Percentiles rank a stretch among this genome's conserved stretches.
phyloP scores from a whole-genome alignment of 2,888 invertebrate species.

The Orchestes rusci region DNA sequence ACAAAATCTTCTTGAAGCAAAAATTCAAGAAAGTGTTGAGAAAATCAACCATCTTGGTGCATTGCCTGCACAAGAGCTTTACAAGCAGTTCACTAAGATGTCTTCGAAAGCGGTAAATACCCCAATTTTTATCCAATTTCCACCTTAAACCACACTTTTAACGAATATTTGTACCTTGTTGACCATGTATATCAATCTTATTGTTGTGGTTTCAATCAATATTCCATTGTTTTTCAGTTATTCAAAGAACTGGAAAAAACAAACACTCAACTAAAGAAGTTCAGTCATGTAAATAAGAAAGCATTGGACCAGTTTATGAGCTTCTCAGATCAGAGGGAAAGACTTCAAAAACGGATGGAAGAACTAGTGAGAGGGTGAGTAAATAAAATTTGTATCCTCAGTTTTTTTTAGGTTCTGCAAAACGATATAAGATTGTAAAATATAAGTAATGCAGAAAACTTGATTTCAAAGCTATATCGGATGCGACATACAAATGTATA shows the following conservation, averaged over 20 bases:
- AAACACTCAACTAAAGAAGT: conserved; percentile 94
- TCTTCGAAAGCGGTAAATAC: conserved; percentile 61
- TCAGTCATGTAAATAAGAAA: conserved; percentile 99
- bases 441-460: too few species aligned
- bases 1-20: conserved; percentile 85
- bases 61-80: conserved; percentile 86
- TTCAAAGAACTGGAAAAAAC: conserved; percentile 96
- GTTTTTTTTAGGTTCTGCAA: too few species aligned
- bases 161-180: neutral
- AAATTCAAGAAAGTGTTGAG: conserved; percentile 89
- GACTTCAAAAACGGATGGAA: conserved; percentile 89
- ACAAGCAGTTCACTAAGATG: conserved; percentile 69
- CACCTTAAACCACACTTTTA: too few species aligned
- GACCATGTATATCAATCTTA: neutral
- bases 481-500: too few species aligned
- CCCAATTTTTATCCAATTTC: too few species aligned
- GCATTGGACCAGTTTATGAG: conserved; percentile 98
- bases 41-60: conserved; percentile 96
- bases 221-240: too few species aligned
- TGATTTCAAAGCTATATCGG: too few species aligned
- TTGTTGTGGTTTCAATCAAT: too few species aligned
- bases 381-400: too few species aligned
- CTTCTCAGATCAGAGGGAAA: conserved; percentile 98
- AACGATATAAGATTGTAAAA: too few species aligned
- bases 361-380: conserved; percentile 94